Evolutionary conservation across 2,797 vertebrate species (phyloP), one percentile per base, ranked within the genome.

Genomic region (Falco columbarius): DNA sequence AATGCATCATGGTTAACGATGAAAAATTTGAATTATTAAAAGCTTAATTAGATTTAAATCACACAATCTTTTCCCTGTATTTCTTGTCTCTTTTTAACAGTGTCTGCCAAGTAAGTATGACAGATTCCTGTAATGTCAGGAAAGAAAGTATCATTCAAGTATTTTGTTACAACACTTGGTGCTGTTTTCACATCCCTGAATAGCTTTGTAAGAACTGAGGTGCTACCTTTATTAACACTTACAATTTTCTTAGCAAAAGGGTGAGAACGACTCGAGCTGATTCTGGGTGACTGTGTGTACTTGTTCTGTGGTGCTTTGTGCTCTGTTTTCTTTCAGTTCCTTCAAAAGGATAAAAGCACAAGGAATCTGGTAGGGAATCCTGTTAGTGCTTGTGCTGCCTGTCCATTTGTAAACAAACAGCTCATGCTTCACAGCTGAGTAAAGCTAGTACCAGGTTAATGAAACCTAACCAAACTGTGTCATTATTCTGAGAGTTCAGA

Each of bases 21-120:
- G 56, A 86, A 93, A 97, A 87, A 88, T 62, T 84, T 3, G 51
- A 90, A 95, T 90, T 94, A 85, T 92, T 93, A 93, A 93, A 91
- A 82, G 15, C 38, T 82, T 96, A 95, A 97, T 95, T 94, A 84
- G 85, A 90, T 90, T 91, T 91, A 91, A 91, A 95, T 91, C 66
- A 82, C 70, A 90, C 27, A 73, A 47, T 86, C 54, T 92, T 91
- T 93, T 52, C 51, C 51, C 62, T 81, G 23, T 80, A 95, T 76
- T 95, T 84, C 32, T 93, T 40, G 38, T 10, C 47, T 56, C 2
- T 58, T 38, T 47, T 32, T 76, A 85, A 70, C 34, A 70, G 30
- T 34, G 26, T 81, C 70, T 91, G 52, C 61, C 62, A 76, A 70
- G 15, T 55, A 86, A 66, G n/a, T 73, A 65, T 82, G 72, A 81